These are phyloP conservation scores for Stichodactyla mertensii DNA, from an alignment of 64 coral and sea anemone genomes.

Conservation along the genomic window DNA sequence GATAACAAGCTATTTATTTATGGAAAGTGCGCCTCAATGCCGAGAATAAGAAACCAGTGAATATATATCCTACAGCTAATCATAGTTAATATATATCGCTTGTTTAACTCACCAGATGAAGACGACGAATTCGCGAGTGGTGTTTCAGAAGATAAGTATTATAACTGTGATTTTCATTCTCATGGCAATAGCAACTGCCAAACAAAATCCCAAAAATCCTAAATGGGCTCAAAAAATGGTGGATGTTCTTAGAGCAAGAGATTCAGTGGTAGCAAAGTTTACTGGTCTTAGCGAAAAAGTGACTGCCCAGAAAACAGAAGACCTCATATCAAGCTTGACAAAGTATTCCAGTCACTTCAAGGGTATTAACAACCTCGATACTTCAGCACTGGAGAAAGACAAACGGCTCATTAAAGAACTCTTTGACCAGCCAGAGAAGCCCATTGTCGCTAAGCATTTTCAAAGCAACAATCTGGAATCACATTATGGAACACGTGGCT, in stretches of 20 bases:
- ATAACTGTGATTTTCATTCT: not conserved
- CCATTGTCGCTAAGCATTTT: not conserved
- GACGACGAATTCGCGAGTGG: no score
- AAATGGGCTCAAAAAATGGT: slow-evolving; percentile 10
- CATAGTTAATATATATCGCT: no score
- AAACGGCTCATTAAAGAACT: not conserved
- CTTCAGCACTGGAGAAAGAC: not conserved
- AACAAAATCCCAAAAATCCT: not conserved
- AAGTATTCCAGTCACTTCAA: not conserved
- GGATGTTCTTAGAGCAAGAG: slow-evolving; percentile 13
- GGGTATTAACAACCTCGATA: slow-evolving; percentile 3
- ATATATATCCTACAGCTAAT: no score
- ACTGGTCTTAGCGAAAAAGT: not conserved
- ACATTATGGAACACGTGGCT: not conserved
- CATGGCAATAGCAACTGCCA: not conserved
- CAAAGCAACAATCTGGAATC: slow-evolving; percentile 1
- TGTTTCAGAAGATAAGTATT: not conserved
- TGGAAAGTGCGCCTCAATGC: no score
- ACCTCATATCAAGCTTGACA: not conserved
- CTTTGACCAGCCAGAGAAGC: not conserved
- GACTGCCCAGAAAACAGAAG: not conserved
- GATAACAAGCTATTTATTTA: no score
- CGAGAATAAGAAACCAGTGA: no score
- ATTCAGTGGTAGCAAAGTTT: slow-evolving; percentile 12
- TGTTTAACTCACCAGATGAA: no score